These are phyloP conservation scores for cattle (Bos taurus) DNA, from an alignment of 2,113 vertebrate species.

Conservation along the genomic window DNA sequence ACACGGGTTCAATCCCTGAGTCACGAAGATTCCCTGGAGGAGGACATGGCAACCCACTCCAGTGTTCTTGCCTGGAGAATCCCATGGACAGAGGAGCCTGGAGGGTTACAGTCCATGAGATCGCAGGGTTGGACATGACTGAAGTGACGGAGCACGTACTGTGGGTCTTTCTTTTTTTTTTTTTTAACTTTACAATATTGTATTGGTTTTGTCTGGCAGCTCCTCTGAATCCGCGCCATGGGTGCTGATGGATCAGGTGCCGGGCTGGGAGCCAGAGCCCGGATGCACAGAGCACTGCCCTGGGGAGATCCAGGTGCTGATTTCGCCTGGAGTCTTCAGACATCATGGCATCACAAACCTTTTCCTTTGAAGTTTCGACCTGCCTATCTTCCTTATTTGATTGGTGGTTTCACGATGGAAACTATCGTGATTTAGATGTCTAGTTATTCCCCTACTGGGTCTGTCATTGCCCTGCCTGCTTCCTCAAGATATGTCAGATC, in stretches of 20 bases:
- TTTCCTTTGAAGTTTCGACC: constrained; percentile 11
- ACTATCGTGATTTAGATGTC: not conserved
- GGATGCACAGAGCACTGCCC: rapidly evolving
- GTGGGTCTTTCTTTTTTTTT: not conserved
- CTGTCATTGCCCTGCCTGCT: not conserved
- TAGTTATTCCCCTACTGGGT: not conserved
- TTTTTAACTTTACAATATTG: no score
- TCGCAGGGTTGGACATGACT: not conserved
- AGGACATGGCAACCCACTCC: not conserved
- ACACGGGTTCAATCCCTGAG: not conserved
- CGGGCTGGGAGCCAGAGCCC: not conserved
- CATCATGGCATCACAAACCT: constrained; percentile 39
- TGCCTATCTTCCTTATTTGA: not conserved
- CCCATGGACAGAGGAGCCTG: not conserved
- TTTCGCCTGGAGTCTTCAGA: not conserved
- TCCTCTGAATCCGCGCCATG: not conserved
- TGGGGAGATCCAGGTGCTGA: not conserved
- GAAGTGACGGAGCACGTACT: not conserved
- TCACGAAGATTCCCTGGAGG: not conserved
- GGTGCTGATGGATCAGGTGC: not conserved
- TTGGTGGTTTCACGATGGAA: not conserved
- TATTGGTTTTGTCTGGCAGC: not conserved
- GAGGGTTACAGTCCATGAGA: not conserved
- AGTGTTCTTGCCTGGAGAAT: not conserved
- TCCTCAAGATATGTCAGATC: not conserved